phyloP scores from a whole-genome alignment of 2,797 vertebrate species.

The Pipistrellus kuhlii region DNA sequence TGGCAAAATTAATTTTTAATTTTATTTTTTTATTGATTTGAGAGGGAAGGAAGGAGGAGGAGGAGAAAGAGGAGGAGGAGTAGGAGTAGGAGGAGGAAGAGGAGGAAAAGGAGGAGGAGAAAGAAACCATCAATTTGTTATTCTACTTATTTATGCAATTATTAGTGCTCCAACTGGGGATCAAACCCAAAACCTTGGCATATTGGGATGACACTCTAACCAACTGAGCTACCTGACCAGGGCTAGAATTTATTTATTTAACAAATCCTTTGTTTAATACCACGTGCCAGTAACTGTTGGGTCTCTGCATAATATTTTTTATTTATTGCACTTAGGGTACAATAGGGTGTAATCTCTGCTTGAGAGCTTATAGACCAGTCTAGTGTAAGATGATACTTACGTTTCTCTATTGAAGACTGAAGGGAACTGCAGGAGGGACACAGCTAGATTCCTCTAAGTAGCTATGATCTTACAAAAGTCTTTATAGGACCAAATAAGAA shows the following conservation, averaged over 20 bases:
- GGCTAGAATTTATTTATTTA: background rate
- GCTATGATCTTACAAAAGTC: background rate
- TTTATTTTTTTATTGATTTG: background rate
- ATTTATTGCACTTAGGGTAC: background rate
- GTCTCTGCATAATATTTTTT: too few species aligned
- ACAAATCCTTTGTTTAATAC: conserved; percentile 9
- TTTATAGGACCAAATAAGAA: background rate
- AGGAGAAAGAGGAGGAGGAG: too few species aligned
- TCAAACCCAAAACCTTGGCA: background rate
- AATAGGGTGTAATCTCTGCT: background rate
- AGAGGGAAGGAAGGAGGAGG: background rate
- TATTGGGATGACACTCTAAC: background rate
- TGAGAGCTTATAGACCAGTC: background rate
- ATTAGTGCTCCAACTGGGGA: background rate
- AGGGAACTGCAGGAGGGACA: too few species aligned
- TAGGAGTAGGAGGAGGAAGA: rapidly evolving
- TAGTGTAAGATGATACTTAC: background rate
- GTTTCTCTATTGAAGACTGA: background rate
- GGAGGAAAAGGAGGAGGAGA: too few species aligned
- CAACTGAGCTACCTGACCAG: background rate
- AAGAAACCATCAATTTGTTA: background rate
- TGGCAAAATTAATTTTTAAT: background rate
- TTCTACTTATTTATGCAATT: background rate
- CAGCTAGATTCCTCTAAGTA: background rate
- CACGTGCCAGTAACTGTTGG: background rate